phyloP scores from a whole-genome alignment of 1,140 invertebrate genomes.

The Phocides pigmalion region DNA sequence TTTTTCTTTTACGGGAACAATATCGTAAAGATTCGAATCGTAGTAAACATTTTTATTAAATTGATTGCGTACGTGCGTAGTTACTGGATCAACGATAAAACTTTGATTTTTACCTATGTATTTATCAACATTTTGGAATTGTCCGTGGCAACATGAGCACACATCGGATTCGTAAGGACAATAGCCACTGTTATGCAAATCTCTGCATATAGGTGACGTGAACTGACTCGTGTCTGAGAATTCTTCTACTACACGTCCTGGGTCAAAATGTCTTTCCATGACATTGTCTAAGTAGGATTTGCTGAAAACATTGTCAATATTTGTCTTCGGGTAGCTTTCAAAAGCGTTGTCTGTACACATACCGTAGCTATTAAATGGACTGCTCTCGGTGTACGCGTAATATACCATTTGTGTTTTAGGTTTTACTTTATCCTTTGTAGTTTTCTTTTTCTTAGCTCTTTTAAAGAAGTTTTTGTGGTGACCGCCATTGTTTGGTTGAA shows the following conservation, averaged over 20 bases:
- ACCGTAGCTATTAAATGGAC: slow-evolving; percentile 44
- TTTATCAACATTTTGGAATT: slow-evolving; percentile 62
- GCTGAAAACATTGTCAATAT: slow-evolving; percentile 11
- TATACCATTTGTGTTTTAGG: slow-evolving; percentile 57
- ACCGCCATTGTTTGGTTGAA: slow-evolving; percentile 15
- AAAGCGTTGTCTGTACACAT: not conserved
- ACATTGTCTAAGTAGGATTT: slow-evolving; percentile 46
- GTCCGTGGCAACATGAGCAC: slow-evolving; percentile 66
- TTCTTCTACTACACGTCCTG: slow-evolving; percentile 44
- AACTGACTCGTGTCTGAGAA: slow-evolving; percentile 55
- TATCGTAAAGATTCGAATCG: slow-evolving; percentile 64
- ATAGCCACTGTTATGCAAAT: slow-evolving; percentile 30
- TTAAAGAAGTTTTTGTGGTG: slow-evolving; percentile 40
- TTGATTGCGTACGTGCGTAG: slow-evolving; percentile 2
- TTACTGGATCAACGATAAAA: slow-evolving; percentile 22
- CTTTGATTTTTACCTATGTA: slow-evolving; percentile 37
- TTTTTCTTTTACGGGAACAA: slow-evolving; percentile 68
- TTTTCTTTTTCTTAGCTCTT: slow-evolving; percentile 44
- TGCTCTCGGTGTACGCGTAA: slow-evolving; percentile 53
- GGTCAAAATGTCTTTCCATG: slow-evolving; percentile 59
- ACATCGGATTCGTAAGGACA: slow-evolving; percentile 48
- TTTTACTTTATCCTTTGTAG: slow-evolving; percentile 40
- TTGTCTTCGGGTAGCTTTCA: not conserved
- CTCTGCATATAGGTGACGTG: slow-evolving; percentile 63
- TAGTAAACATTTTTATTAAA: slow-evolving; percentile 47